Conservation (phyloP, 2,888 invertebrate genomes). For the Scaptomyza parva region DNA sequence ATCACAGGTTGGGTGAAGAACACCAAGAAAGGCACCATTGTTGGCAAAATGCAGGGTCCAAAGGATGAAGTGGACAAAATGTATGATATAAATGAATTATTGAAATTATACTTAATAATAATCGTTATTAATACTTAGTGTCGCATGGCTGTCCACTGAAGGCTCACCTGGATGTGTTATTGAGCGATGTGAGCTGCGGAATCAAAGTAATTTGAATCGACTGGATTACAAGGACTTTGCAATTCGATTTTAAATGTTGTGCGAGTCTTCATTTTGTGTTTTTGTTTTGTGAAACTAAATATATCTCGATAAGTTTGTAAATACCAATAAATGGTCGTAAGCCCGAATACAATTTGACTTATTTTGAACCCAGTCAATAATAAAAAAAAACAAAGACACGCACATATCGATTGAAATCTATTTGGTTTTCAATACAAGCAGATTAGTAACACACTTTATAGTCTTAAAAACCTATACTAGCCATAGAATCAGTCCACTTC, state of each 20-base stretch:
- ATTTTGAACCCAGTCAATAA: not conserved
- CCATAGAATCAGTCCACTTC: conserved; percentile 9
- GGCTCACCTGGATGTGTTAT: conserved; percentile 95
- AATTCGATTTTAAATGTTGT: conserved; percentile 89
- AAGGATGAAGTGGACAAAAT: conserved; percentile 92
- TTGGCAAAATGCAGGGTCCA: conserved; percentile 94
- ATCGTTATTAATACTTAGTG: conserved; percentile 86
- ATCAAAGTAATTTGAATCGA: conserved; percentile 90
- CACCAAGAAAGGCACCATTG: conserved; percentile 93
- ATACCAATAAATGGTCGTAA: conserved; percentile 49
- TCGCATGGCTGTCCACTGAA: conserved; percentile 91
- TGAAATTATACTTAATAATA: not conserved
- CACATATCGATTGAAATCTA: conserved; percentile 65
- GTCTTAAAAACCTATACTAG: conserved; percentile 55
- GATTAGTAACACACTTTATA: conserved; percentile 53
- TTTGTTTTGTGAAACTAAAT: conserved; percentile 64
- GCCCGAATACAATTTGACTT: conserved; percentile 10
- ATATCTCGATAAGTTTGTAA: conserved; percentile 68
- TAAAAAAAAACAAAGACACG: conserved; percentile 17
- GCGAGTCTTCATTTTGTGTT: conserved; percentile 37
- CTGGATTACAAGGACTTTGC: conserved; percentile 90
- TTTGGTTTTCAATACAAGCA: conserved; percentile 64
- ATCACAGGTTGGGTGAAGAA: conserved; percentile 97
- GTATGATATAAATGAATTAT: conserved; percentile 86
- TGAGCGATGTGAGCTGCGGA: conserved; percentile 91